These are phyloP conservation scores for Poeciliopsis turneri DNA, from an alignment of 2,797 vertebrate species.

Conservation along the genomic window DNA sequence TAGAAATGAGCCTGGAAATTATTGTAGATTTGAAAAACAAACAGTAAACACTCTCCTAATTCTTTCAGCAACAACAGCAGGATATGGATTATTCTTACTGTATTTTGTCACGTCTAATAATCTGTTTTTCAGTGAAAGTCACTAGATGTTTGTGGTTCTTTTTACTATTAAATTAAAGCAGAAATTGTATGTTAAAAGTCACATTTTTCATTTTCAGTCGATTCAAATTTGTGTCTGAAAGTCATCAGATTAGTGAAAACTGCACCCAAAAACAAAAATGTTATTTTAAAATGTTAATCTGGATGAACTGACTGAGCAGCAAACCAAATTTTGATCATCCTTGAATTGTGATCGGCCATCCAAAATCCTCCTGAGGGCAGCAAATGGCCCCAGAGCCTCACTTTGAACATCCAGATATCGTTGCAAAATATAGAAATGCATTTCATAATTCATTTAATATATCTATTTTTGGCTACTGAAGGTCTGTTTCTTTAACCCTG, in stretches of 20 bases:
- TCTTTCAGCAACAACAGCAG: background rate
- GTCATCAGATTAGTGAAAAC: background rate
- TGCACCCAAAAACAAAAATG: background rate
- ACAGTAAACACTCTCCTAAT: background rate
- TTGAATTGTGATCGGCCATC: background rate
- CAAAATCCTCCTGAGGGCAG: background rate
- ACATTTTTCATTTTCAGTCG: background rate
- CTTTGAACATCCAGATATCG: background rate
- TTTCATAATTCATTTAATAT: background rate
- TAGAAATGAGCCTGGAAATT: no score
- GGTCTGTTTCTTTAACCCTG: background rate
- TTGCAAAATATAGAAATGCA: background rate
- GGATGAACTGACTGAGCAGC: background rate
- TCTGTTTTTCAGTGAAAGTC: background rate
- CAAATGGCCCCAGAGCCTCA: background rate
- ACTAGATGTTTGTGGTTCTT: background rate
- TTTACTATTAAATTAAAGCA: background rate
- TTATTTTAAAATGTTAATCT: background rate
- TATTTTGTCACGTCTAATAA: background rate
- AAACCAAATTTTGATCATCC: background rate
- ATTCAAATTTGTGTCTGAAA: background rate
- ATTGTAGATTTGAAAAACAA: background rate
- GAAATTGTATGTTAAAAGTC: background rate
- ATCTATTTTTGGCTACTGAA: background rate
- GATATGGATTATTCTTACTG: background rate